Evolutionary conservation across 2,113 vertebrate genomes (phyloP).

Genomic region (Hydropotes inermis): DNA sequence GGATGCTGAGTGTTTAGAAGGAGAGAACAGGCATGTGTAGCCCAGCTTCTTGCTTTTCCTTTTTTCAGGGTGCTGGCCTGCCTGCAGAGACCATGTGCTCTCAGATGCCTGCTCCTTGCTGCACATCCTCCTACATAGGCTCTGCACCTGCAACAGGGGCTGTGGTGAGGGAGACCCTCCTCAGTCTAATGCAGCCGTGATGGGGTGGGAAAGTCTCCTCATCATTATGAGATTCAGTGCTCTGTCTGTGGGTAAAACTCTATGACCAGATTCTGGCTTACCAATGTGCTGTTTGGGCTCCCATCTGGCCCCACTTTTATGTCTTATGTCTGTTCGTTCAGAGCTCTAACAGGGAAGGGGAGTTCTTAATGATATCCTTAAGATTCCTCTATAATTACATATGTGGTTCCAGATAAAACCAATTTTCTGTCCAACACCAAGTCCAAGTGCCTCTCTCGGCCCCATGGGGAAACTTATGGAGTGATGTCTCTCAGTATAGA

Average conservation of each 20-base stretch:
- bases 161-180: background rate
- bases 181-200: accelerated
- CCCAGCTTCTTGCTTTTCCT: background rate
- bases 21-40: background rate
- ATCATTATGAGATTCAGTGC: background rate
- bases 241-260: background rate
- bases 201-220: background rate
- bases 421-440: background rate
- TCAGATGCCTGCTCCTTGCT: background rate
- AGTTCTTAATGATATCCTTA: background rate
- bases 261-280: background rate
- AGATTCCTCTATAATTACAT: background rate
- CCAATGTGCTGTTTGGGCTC: background rate
- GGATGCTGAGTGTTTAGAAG: background rate
- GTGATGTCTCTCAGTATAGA: background rate
- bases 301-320: background rate
- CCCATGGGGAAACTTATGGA: background rate
- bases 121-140: background rate
- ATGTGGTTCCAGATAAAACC: background rate
- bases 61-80: background rate
- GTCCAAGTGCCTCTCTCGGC: background rate
- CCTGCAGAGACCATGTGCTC: background rate
- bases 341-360: background rate
- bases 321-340: background rate
- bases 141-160: background rate